Percentiles rank a stretch among this genome's conserved stretches.
phyloP scores from a whole-genome alignment of 2,113 vertebrate genomes.

The Cebus imitator region DNA sequence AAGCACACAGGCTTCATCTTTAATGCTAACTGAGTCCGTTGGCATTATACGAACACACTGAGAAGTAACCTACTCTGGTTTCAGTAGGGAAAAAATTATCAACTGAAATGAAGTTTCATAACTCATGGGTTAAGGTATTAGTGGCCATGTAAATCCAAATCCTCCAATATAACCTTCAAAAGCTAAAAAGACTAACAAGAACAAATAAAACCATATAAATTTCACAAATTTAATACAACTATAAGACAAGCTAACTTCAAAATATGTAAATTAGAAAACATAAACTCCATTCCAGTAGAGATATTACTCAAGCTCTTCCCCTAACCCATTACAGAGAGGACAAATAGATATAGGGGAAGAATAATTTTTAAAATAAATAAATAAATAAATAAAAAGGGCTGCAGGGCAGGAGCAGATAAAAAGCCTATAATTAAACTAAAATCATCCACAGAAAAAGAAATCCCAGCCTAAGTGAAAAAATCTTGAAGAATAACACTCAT shows the following conservation, averaged over 20 bases:
- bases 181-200: background rate
- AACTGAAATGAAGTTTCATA: background rate
- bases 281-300: background rate
- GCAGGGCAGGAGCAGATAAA: background rate
- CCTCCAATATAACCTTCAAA: background rate
- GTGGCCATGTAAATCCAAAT: background rate
- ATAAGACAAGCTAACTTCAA: background rate
- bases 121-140: background rate
- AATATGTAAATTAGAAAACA: background rate
- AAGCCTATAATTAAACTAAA: background rate
- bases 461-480: background rate
- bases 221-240: background rate
- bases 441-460: background rate
- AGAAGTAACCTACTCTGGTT: background rate
- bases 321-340: background rate
- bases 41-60: background rate
- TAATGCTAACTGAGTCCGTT: background rate
- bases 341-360: background rate
- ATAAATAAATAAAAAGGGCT: background rate
- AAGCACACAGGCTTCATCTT: background rate
- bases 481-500: background rate
- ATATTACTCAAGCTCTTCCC: background rate
- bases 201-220: background rate
- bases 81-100: background rate
- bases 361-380: background rate